phyloP scores from a whole-genome alignment of 1,140 invertebrate genomes.

The Zaprionus camerounensis region DNA sequence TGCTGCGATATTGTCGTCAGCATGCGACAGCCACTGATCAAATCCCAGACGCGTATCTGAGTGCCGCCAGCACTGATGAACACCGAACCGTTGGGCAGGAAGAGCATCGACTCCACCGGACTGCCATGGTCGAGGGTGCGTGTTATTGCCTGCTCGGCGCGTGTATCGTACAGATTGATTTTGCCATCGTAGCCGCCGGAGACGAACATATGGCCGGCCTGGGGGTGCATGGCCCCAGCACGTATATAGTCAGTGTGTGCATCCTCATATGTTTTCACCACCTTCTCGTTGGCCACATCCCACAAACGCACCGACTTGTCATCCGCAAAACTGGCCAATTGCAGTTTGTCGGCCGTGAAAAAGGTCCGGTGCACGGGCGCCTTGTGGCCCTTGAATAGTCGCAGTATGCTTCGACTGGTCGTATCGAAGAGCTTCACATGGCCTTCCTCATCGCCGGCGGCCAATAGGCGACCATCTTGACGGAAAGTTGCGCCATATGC shows the following conservation, averaged over 20 bases:
- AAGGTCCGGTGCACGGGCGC: conserved; percentile 91
- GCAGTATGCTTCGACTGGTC: conserved; percentile 89
- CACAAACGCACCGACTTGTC: conserved; percentile 95
- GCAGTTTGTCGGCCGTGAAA: conserved; percentile 92
- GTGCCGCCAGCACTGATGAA: conserved; percentile 96
- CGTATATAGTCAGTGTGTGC: conserved; percentile 92
- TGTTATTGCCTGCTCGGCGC: conserved; percentile 88
- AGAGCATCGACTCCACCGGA: conserved; percentile 95
- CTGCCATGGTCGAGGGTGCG: conserved; percentile 93
- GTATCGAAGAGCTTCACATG: conserved; percentile 95
- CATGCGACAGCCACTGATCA: conserved; percentile 92
- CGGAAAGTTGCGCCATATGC: conserved; percentile 95
- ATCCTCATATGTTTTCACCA: conserved; percentile 88
- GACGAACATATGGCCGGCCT: conserved; percentile 90
- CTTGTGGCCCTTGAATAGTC: conserved; percentile 87
- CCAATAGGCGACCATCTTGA: conserved; percentile 93
- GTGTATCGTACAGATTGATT: conserved; percentile 94
- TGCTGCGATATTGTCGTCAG: conserved; percentile 92
- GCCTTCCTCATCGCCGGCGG: conserved; percentile 95
- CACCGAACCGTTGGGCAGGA: conserved; percentile 94
- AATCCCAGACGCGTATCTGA: conserved; percentile 97
- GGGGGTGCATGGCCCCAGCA: conserved; percentile 91
- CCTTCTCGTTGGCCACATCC: conserved; percentile 94
- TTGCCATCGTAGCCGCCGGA: conserved; percentile 97
- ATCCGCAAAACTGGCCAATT: conserved; percentile 96